A percentile compares a stretch with the other conserved stretches of the same genome.
phyloP scores from a whole-genome alignment of 2,797 vertebrate genomes.

The Onychomys arenicola region DNA sequence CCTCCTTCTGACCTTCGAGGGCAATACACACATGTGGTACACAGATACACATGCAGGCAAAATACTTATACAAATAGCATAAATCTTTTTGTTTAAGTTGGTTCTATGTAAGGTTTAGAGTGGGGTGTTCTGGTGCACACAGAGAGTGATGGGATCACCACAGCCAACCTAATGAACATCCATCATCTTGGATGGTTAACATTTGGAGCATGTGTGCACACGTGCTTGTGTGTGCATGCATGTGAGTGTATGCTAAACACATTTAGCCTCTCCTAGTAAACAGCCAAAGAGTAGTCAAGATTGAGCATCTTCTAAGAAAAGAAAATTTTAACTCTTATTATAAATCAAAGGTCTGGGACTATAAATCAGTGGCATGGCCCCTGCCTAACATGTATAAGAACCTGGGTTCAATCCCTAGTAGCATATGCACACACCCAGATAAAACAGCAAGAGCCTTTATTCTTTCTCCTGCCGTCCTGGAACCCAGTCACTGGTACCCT shows the following conservation, averaged over 20 bases:
- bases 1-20: neutral
- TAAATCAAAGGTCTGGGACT: neutral
- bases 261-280: neutral
- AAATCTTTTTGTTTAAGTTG: neutral
- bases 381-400: neutral
- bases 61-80: neutral
- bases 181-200: neutral
- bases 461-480: neutral
- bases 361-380: neutral
- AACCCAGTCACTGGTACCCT: neutral
- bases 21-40: neutral
- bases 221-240: neutral
- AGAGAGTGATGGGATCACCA: neutral
- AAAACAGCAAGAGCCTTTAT: neutral
- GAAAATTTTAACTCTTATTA: neutral
- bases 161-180: neutral
- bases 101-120: neutral
- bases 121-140: neutral
- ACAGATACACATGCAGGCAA: neutral
- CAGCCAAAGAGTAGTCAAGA: neutral
- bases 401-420: neutral
- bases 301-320: neutral
- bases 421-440: neutral
- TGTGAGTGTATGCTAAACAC: neutral
- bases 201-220: neutral